Evolutionary conservation across 2,113 vertebrate species (phyloP), one percentile per base, ranked within the genome.

Genomic region (Melanocharis versteri): DNA sequence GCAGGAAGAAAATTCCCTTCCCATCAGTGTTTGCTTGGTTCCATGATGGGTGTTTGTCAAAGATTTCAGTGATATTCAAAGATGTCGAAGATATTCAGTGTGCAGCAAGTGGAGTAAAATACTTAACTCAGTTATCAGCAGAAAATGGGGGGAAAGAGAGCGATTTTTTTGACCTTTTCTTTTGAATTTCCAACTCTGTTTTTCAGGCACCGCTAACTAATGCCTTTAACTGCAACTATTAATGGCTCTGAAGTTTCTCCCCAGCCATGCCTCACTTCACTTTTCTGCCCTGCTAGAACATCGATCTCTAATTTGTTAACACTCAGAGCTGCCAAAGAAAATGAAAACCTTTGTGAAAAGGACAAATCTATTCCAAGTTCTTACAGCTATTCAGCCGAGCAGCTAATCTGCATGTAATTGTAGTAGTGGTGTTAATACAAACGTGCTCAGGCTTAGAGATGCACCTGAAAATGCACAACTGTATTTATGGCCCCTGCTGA

Each of bases 401-500:
- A 96, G 87, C 96, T 94, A 93, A 96, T 97, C 84, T 97, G 96
- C 95, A 97, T 96, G 92, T 96, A 94, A 97, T 94, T 95, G 96
- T 66, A 82, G 66, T 3, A 70, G 60, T 44, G 69, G 70, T 73
- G 92, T 93, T 96, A 88, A 96, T 96, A 94, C 76, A 87, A 95
- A 94, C 18, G 89, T 77, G 94, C 93, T 93, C 90, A 39, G 21
- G 70, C 53, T 93, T 9, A 3, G 71, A 87, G 93, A 93, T 9
- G 83, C 84, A 86, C 35, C 33, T 89, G 95, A 33, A 88, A 90
- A 83, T 14, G 90, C 90, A 75, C 85, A 85, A 62, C 33, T 47
- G 9, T 58, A 91, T 86, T 93, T 81, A 70, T 33, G 14, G 70
- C 82, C 84, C 58, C 60, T 8, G 4, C 72, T 17, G 78, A 90